Evolutionary conservation across 2,797 vertebrate genomes (phyloP).

Genomic region (Neopelma chrysocephalum): DNA sequence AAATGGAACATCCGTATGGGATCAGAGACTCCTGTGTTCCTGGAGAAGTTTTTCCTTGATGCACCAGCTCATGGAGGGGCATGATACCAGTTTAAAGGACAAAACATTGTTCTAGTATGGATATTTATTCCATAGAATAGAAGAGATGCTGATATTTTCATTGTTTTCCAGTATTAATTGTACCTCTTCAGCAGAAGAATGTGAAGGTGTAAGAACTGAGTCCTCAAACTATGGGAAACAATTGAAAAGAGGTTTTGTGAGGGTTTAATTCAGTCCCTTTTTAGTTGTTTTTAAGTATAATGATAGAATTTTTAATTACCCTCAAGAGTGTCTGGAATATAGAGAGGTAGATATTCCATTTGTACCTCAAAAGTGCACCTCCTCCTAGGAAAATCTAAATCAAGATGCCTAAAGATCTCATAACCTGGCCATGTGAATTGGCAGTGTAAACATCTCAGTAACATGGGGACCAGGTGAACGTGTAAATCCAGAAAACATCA

Average conservation of each 20-base stretch:
- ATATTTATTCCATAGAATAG: background rate
- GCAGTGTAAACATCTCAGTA: background rate
- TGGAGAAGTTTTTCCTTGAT: background rate
- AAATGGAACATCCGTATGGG: background rate
- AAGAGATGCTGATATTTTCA: background rate
- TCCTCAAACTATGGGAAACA: background rate
- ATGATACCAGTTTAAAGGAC: background rate
- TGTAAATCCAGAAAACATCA: background rate
- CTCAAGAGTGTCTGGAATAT: background rate
- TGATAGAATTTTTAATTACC: background rate
- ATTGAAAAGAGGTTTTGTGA: background rate
- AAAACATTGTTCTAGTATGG: background rate
- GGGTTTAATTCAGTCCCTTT: background rate
- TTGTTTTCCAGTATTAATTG: background rate
- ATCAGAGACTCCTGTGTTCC: background rate
- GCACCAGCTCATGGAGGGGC: rapidly evolving
- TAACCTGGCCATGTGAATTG: background rate
- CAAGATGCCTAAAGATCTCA: background rate
- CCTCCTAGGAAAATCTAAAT: background rate
- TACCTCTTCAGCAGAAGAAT: background rate
- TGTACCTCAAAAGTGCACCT: background rate
- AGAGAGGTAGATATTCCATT: background rate
- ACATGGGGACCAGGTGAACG: background rate
- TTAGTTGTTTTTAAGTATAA: background rate
- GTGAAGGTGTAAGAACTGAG: background rate